Percentiles rank a stretch among this genome's conserved stretches.
Conservation (phyloP, 1,140 invertebrate species). For the Eubasilissa regina region DNA sequence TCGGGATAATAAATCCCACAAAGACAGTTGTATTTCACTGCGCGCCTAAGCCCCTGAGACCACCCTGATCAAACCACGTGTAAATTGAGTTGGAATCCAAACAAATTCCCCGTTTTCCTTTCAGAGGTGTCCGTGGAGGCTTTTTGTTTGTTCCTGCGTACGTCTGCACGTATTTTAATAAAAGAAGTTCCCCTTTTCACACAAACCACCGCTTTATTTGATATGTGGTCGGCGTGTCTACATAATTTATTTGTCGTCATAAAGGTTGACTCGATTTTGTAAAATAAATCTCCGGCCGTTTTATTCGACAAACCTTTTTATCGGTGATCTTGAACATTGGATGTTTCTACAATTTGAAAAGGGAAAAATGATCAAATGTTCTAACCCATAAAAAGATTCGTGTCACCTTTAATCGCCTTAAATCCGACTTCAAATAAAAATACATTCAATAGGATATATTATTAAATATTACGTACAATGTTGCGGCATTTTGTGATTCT, state of each 20-base stretch:
- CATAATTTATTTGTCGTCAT: conserved; percentile 29
- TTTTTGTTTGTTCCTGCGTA: conserved; percentile 9
- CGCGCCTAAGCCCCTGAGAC: not conserved
- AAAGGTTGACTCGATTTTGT: conserved; percentile 21
- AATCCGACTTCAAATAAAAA: too few relatives aligned
- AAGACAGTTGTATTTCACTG: too few relatives aligned
- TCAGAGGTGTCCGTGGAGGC: not conserved
- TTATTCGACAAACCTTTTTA: not conserved
- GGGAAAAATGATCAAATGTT: too few relatives aligned
- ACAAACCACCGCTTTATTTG: conserved; percentile 2
- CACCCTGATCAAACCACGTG: not conserved
- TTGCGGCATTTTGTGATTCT: too few relatives aligned
- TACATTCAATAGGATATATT: too few relatives aligned
- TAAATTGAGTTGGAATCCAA: conserved; percentile 19
- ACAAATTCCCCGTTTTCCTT: conserved; percentile 3
- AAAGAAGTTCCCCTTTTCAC: not conserved
- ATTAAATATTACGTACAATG: too few relatives aligned
- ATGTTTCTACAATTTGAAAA: too few relatives aligned
- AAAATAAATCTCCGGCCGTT: conserved; percentile 1
- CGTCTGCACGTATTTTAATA: conserved; percentile 27
- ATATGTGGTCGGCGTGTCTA: conserved; percentile 23
- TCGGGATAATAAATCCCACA: too few relatives aligned
- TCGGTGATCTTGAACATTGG: too few relatives aligned
- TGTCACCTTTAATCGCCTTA: too few relatives aligned
- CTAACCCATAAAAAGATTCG: too few relatives aligned